phyloP scores from a whole-genome alignment of 2,113 vertebrate species.

The Pelecanoides urinatrix region DNA sequence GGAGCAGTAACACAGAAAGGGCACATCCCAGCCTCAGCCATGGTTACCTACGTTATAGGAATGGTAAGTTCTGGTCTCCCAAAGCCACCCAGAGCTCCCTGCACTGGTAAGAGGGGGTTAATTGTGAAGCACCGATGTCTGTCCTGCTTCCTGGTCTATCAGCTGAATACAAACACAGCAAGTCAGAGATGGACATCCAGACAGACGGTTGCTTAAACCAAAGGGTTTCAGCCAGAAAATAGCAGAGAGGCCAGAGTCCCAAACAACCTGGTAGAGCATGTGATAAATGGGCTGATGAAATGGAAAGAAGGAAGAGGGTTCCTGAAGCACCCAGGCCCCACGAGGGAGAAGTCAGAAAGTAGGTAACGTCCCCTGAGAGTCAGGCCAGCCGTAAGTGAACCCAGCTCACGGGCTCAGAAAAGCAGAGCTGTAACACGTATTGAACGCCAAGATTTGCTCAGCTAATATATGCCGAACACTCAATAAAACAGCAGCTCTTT shows the following conservation, averaged over 20 bases:
- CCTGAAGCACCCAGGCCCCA: background rate
- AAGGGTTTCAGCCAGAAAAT: background rate
- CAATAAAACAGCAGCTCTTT: background rate
- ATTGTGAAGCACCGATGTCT: background rate
- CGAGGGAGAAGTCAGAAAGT: background rate
- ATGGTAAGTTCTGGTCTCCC: background rate
- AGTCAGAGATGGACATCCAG: background rate
- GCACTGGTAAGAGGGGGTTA: background rate
- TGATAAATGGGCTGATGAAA: background rate
- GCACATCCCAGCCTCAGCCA: background rate
- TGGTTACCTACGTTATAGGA: accelerated
- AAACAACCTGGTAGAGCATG: background rate
- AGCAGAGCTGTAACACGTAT: background rate
- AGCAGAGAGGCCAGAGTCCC: background rate
- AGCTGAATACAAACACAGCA: background rate
- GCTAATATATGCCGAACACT: background rate
- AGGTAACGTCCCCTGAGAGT: background rate
- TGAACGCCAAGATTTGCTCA: background rate
- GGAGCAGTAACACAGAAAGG: background rate
- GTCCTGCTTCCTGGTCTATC: background rate
- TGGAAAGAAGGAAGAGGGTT: background rate
- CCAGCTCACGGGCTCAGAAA: background rate
- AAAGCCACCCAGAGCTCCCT: background rate
- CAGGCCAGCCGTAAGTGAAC: background rate
- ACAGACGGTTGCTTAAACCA: background rate